These are phyloP conservation scores for Anoura caudifer DNA, from an alignment of 2,113 vertebrate species.

Conservation along the genomic window DNA sequence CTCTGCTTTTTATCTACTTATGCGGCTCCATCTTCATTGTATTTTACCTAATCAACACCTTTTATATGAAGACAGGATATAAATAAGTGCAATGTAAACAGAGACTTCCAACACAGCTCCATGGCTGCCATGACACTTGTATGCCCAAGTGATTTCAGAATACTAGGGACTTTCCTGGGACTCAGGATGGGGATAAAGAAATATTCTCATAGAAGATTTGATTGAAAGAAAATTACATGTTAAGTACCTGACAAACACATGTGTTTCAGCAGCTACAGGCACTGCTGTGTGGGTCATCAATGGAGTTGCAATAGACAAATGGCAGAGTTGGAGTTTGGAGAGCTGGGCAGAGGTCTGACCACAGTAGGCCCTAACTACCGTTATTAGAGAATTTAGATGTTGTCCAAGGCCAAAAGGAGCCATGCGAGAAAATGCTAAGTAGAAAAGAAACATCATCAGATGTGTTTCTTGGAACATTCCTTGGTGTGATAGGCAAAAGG, in stretches of 20 bases:
- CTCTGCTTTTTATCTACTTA: not conserved
- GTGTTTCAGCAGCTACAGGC: too few species aligned
- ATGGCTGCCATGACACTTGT: too few species aligned
- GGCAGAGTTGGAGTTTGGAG: not conserved
- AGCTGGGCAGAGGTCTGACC: not conserved
- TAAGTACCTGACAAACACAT: not conserved
- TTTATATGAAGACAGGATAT: not conserved
- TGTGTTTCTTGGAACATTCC: not conserved
- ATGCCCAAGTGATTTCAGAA: not conserved
- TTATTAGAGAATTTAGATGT: not conserved
- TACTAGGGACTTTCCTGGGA: not conserved
- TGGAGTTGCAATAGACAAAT: not conserved
- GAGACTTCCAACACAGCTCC: not conserved
- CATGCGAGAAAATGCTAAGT: not conserved
- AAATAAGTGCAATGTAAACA: not conserved
- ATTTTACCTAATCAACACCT: not conserved
- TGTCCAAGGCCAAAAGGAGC: not conserved
- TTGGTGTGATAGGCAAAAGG: not conserved
- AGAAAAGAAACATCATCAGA: not conserved
- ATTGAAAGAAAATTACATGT: not conserved
- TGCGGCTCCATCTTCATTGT: not conserved
- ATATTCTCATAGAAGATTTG: not conserved
- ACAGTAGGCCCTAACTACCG: not conserved
- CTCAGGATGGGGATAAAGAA: not conserved
- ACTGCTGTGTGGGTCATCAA: not conserved